Evolutionary conservation across 2,113 vertebrate species (phyloP).

Genomic region (Amphiprion ocellaris): DNA sequence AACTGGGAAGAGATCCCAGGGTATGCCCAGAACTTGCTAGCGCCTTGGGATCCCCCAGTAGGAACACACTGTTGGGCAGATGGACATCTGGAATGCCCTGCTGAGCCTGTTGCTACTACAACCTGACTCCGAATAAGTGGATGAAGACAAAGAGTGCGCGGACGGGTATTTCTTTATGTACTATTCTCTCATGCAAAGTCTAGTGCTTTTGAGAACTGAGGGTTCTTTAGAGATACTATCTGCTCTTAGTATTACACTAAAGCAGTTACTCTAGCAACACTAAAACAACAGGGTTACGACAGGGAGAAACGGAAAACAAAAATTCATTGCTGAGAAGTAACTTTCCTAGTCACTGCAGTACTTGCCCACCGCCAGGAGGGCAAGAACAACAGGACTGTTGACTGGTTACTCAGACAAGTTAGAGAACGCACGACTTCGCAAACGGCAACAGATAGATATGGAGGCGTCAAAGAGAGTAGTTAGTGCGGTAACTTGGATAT

Average conservation of each 20-base stretch:
- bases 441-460: not conserved
- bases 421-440: not conserved
- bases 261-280: not conserved
- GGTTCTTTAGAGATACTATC: not conserved
- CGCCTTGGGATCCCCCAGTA: no score
- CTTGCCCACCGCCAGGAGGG: not conserved
- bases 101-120: no score
- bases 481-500: constrained; percentile 23
- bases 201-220: no score
- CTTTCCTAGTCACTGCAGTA: not conserved
- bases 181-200: no score
- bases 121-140: no score
- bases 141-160: no score
- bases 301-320: not conserved
- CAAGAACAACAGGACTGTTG: not conserved
- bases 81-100: no score
- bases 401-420: not conserved
- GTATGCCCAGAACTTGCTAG: no score
- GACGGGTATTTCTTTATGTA: no score
- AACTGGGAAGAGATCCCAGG: no score
- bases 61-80: no score
- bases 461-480: not conserved
- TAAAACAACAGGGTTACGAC: no score
- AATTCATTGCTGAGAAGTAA: not conserved
- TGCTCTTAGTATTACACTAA: not conserved